Base-by-base conservation (phyloP, 2,888 invertebrate species). In the Eupithecia inturbata region DNA sequence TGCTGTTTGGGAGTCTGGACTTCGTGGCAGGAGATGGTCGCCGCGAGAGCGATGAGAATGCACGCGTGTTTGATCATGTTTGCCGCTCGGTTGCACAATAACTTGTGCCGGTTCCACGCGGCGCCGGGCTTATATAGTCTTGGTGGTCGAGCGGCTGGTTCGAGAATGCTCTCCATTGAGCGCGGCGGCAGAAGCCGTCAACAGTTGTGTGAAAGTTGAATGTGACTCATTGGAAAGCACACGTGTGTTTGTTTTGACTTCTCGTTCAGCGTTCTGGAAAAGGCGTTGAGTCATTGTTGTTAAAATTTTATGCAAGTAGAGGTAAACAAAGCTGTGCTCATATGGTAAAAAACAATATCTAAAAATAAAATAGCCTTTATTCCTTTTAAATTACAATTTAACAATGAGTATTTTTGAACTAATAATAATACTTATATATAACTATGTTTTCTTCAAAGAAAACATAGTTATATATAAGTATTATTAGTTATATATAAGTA, bases 131-230 rank as follows among this genome's bases (percentile, higher is more conserved):
- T 94, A 89, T 94, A 94, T 94, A 94, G 91, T 85, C 86, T 91
- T 85, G 83, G 86, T 81, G 78, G 80, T 83, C 81, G 71, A 64
- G 74, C 70, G 67, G 76, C 66, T 75, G 76, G 86, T 94, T 94
- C 94, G 91, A 92, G 94, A 94, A 93, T 87, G 89, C 85, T 83
- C 86, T 85, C 90, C 89, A 90, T 89, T 91, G 91, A 88, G 88
- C 86, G 86, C 83, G 85, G 86, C 83, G 87, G 79, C 92, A 92
- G 93, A 85, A 78, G 90, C 86, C 78, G 82, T 78, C 83, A 93
- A 93, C 94, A 82, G 81, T 85, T 84, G 85, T 85, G 82, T 79
- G 86, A 86, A 86, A 86, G 86, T 84, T 78, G n/a, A 71, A 73
- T 68, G 67, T 79, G 79, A 81, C 77, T 80, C 79, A 81, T 70